Evolutionary conservation across 2,888 invertebrate genomes (phyloP).

Genomic region (Malacosoma neustria): DNA sequence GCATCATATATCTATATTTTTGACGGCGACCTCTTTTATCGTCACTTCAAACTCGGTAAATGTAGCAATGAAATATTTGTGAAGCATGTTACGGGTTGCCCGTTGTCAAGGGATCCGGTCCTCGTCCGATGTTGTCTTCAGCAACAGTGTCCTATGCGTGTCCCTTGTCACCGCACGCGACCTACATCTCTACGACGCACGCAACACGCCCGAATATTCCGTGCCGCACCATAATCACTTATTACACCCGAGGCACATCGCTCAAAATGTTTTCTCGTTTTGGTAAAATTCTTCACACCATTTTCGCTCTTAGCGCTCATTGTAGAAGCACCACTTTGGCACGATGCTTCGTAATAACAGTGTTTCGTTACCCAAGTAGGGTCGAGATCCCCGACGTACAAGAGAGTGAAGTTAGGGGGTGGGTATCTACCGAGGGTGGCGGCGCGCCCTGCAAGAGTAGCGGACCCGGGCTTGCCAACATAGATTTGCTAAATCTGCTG

Average conservation of each 20-base stretch:
- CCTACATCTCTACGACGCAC: conserved; percentile 32
- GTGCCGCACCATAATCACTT: conserved; percentile 38
- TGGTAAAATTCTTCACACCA: conserved; percentile 40
- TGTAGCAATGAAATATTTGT: conserved; percentile 36
- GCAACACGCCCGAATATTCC: conserved; percentile 37
- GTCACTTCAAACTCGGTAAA: neutral
- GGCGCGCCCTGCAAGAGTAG: conserved; percentile 59
- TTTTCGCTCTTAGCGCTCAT: conserved; percentile 34
- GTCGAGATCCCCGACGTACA: conserved; percentile 65
- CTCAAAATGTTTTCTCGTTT: conserved; percentile 58
- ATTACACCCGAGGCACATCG: conserved; percentile 60
- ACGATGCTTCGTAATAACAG: conserved; percentile 28
- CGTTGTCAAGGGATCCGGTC: conserved; percentile 62
- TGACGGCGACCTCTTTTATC: neutral
- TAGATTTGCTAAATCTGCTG: conserved; percentile 70
- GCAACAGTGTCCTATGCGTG: conserved; percentile 55
- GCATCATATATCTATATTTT: neutral
- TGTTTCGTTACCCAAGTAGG: conserved; percentile 38
- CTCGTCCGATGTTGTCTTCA: conserved; percentile 65
- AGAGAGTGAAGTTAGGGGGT: conserved; percentile 66
- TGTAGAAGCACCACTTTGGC: conserved; percentile 26
- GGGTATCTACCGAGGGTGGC: conserved; percentile 36
- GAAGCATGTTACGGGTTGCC: conserved; percentile 42
- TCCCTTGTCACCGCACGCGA: conserved; percentile 27
- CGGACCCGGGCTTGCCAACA: conserved; percentile 65